Conservation (phyloP, 2,888 invertebrate species). For the Lagria hirta region DNA sequence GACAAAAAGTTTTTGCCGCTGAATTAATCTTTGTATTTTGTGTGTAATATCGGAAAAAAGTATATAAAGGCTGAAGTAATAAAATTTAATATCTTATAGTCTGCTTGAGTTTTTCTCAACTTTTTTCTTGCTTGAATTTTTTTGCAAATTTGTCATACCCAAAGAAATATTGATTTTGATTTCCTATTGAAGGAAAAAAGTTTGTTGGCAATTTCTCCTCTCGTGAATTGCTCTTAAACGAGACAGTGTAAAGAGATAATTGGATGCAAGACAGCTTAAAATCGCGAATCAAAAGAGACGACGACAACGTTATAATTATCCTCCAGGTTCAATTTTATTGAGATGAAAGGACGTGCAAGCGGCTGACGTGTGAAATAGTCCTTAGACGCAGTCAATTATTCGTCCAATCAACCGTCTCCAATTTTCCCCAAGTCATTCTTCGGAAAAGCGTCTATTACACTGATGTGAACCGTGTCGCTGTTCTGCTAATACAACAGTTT, state of each 20-base stretch:
- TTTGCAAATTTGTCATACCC: too few species aligned
- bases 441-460: slow-evolving; percentile 24
- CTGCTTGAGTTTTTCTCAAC: too few species aligned
- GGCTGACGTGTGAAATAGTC: slow-evolving; percentile 41
- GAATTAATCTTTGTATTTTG: too few species aligned
- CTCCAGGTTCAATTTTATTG: slow-evolving; percentile 28
- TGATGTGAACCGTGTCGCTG: slow-evolving; percentile 24
- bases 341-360: slow-evolving; percentile 34
- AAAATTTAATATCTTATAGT: too few species aligned
- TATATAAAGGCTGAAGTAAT: too few species aligned
- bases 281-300: slow-evolving; percentile 22
- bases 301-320: slow-evolving; percentile 26
- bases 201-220: too few species aligned
- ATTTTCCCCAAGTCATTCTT: slow-evolving; percentile 40
- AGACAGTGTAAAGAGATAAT: slow-evolving; percentile 16
- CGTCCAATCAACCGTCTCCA: slow-evolving; percentile 46
- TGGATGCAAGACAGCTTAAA: slow-evolving; percentile 21
- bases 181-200: too few species aligned
- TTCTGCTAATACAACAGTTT: slow-evolving; percentile 26
- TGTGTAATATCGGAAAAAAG: too few species aligned
- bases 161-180: too few species aligned
- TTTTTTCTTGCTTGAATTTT: too few species aligned
- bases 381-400: slow-evolving; percentile 45
- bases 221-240: too few species aligned
- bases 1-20: too few species aligned